A percentile compares a stretch with the other conserved stretches of the same genome.
These are phyloP conservation scores for Cygnus atratus DNA, from an alignment of 2,113 vertebrate species.

Conservation along the genomic window DNA sequence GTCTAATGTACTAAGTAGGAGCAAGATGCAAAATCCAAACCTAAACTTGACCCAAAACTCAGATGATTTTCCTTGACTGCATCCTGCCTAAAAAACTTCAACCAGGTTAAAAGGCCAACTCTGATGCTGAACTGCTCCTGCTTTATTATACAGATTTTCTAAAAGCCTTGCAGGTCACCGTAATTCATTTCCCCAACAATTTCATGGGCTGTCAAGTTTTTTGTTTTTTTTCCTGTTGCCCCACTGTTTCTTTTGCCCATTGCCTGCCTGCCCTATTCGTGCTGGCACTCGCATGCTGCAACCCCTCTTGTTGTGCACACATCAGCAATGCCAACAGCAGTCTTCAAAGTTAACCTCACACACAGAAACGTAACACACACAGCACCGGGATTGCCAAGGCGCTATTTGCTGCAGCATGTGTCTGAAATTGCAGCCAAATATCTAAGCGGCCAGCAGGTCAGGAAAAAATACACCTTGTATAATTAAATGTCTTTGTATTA, in stretches of 20 bases:
- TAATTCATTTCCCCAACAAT: not conserved
- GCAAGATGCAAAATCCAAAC: not conserved
- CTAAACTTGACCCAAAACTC: not conserved
- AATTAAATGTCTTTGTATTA: not conserved
- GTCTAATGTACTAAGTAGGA: not conserved
- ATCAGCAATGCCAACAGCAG: not conserved
- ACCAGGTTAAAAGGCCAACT: not conserved
- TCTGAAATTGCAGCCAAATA: not conserved
- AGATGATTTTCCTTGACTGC: not conserved
- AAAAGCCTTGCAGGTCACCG: no score
- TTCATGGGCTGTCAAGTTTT: not conserved
- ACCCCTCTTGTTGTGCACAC: not conserved
- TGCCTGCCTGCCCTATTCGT: not conserved
- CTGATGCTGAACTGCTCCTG: rapidly evolving
- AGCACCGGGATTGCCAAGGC: not conserved
- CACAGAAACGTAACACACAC: no score
- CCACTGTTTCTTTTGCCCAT: not conserved
- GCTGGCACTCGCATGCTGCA: rapidly evolving
- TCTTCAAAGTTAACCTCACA: not conserved
- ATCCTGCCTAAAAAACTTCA: not conserved
- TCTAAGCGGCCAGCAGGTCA: not conserved
- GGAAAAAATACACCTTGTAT: not conserved
- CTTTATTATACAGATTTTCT: not conserved
- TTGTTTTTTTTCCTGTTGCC: rapidly evolving
- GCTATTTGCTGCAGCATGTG: not conserved